Percentiles rank a stretch among this genome's conserved stretches.
phyloP scores from a whole-genome alignment of 2,797 vertebrate genomes.

The Thalassophryne amazonica region DNA sequence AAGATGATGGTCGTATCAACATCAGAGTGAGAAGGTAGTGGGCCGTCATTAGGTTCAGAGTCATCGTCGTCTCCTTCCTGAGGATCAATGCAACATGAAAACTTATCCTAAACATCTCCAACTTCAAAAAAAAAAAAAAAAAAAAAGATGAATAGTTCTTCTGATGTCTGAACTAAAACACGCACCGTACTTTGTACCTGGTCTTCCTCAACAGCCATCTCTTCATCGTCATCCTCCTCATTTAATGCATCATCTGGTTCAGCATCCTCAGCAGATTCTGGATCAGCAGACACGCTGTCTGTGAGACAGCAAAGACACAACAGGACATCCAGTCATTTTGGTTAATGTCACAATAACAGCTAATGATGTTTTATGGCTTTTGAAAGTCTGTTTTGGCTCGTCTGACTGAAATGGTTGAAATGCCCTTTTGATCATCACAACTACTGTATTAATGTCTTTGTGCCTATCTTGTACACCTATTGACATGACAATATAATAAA shows the following conservation, averaged over 20 bases:
- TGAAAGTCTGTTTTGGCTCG: neutral
- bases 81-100: neutral
- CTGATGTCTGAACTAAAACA: neutral
- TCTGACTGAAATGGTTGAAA: no score
- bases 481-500: no score
- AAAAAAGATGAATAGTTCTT: neutral
- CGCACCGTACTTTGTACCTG: slow-evolving; percentile 65
- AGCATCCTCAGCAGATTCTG: slow-evolving; percentile 62
- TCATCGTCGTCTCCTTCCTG: slow-evolving; percentile 73
- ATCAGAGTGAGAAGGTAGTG: slow-evolving; percentile 66
- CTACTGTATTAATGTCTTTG: no score
- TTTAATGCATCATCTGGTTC: slow-evolving; percentile 64
- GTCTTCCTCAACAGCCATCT: slow-evolving; percentile 71
- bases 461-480: no score
- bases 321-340: neutral
- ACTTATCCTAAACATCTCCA: neutral
- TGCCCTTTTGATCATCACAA: no score
- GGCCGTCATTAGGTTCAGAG: slow-evolving; percentile 47
- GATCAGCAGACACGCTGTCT: slow-evolving; percentile 66
- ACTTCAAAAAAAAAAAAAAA: no score
- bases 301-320: slow-evolving; percentile 1
- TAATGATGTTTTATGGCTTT: no score
- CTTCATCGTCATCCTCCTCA: slow-evolving; percentile 76
- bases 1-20: slow-evolving; percentile 80
- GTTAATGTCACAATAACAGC: no score